These are phyloP conservation scores for Virgularia gustaviana DNA, from an alignment of 92 coral and sea anemone species.

Conservation along the genomic window DNA sequence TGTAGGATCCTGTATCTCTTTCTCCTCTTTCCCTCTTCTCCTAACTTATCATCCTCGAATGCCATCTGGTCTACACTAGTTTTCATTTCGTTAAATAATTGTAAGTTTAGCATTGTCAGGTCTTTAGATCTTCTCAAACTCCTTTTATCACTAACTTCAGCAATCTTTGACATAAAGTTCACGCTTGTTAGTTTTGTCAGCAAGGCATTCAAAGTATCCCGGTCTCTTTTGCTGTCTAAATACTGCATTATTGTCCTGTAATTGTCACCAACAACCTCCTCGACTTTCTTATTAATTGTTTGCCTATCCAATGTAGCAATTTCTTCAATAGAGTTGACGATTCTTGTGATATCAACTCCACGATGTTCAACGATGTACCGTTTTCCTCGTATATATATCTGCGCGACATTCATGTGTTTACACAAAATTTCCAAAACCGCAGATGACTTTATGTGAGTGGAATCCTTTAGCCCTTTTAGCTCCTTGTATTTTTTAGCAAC, in stretches of 20 bases:
- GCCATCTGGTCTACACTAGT: slow-evolving; percentile 17
- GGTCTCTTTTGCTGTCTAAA: no score
- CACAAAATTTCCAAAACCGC: slow-evolving; percentile 58
- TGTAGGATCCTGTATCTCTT: no score
- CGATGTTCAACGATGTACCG: not conserved
- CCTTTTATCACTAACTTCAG: slow-evolving; percentile 10
- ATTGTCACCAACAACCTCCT: not conserved
- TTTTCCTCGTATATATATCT: not conserved
- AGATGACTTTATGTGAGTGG: slow-evolving; percentile 13
- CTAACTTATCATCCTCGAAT: no score
- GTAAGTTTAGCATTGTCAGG: no score
- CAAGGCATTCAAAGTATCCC: slow-evolving; percentile 36
- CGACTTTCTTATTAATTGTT: not conserved
- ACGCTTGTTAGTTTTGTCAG: slow-evolving; percentile 32
- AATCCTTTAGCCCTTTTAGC: slow-evolving; percentile 31
- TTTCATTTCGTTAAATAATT: slow-evolving; percentile 22
- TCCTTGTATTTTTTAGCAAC: slow-evolving; percentile 48
- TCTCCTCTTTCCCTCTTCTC: slow-evolving; percentile 37
- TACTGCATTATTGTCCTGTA: slow-evolving; percentile 6
- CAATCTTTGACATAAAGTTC: slow-evolving; percentile 23
- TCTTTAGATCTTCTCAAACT: no score
- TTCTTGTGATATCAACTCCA: not conserved
- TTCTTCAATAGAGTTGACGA: not conserved
- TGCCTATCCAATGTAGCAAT: not conserved
- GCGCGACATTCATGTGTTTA: slow-evolving; percentile 39